Conservation (phyloP, 1,140 invertebrate species). For the Scaptomyza hsui region DNA sequence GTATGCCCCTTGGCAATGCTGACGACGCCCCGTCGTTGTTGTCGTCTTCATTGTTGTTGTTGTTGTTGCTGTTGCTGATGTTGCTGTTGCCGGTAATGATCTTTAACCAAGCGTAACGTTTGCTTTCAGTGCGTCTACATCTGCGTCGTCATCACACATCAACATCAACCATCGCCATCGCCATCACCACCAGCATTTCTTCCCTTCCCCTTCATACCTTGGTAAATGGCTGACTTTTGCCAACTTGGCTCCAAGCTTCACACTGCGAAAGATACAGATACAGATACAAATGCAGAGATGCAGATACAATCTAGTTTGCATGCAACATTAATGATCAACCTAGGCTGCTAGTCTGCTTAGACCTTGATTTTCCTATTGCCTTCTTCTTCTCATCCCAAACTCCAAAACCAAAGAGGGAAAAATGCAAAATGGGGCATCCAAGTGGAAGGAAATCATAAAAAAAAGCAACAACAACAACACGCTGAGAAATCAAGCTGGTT, state of each 20-base stretch:
- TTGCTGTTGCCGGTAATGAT: constrained; percentile 75
- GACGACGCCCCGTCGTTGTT: constrained; percentile 54
- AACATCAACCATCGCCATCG: constrained; percentile 40
- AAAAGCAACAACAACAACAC: not conserved
- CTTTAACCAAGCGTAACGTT: constrained; percentile 82
- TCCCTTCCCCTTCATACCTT: constrained; percentile 4
- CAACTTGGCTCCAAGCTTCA: constrained; percentile 40
- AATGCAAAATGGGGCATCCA: constrained; percentile 31
- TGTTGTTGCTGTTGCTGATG: constrained; percentile 23
- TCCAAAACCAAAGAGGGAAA: not conserved
- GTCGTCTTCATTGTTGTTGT: constrained; percentile 26
- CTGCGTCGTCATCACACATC: constrained; percentile 73
- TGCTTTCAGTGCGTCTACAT: constrained; percentile 82
- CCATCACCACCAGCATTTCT: constrained; percentile 28
- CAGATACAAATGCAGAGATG: not conserved
- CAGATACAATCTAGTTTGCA: constrained; percentile 11
- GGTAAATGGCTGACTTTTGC: constrained; percentile 64
- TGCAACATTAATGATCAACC: constrained; percentile 66
- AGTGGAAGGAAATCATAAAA: constrained; percentile 21
- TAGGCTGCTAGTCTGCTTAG: constrained; percentile 42
- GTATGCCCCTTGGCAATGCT: constrained; percentile 39
- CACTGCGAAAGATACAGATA: constrained; percentile 3
- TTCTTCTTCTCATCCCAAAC: not conserved
- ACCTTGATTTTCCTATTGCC: constrained; percentile 46
- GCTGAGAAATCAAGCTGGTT: constrained; percentile 9